These are phyloP conservation scores for Phocides pigmalion DNA, from an alignment of 1,140 invertebrate genomes.

Conservation along the genomic window DNA sequence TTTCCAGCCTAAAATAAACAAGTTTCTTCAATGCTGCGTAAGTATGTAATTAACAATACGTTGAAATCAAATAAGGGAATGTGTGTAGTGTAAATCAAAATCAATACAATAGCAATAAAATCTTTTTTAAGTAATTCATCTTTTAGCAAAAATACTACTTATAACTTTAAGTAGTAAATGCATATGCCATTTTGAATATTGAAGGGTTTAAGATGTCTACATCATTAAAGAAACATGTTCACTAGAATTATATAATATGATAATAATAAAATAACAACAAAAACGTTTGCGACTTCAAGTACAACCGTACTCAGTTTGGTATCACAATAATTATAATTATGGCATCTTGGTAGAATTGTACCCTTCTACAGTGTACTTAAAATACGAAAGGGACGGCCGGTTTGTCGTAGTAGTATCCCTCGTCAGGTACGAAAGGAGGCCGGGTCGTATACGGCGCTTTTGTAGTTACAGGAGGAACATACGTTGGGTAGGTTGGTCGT, in stretches of 20 bases:
- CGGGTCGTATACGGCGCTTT: conserved; percentile 52
- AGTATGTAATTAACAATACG: background rate
- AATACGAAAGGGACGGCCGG: conserved; percentile 74
- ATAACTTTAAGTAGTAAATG: background rate
- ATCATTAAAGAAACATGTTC: conserved; percentile 1
- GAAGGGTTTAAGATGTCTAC: background rate
- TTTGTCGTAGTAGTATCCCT: conserved; percentile 73
- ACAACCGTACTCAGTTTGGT: conserved; percentile 63
- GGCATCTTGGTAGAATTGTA: conserved; percentile 59
- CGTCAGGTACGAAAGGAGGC: conserved; percentile 58
- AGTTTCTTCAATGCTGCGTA: conserved; percentile 12
- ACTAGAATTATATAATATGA: background rate
- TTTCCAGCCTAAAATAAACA: conserved; percentile 12
- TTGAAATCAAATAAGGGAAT: background rate
- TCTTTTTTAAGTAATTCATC: background rate
- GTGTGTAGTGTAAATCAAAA: background rate
- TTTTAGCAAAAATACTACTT: conserved; percentile 8
- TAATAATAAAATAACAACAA: conserved; percentile 44
- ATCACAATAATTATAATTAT: conserved; percentile 72
- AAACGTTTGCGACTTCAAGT: conserved; percentile 46
- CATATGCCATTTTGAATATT: background rate
- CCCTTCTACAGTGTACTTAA: conserved; percentile 48
- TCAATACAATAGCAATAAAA: background rate
- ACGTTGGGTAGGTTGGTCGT: conserved; percentile 38
- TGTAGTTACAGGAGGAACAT: conserved; percentile 38